Evolutionary conservation across 2,113 vertebrate species (phyloP).

Genomic region (Siphamia tubifer): DNA sequence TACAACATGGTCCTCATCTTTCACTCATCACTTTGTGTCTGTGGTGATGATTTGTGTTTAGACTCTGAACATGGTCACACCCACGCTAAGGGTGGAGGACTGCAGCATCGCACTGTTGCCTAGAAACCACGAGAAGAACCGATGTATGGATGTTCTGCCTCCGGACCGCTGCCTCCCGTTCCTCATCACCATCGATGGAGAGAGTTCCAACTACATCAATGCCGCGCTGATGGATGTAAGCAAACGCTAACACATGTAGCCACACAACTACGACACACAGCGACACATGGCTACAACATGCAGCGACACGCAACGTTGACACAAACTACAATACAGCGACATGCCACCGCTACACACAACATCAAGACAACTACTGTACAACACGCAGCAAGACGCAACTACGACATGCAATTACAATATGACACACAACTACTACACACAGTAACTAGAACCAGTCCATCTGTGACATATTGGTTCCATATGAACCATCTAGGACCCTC

Average conservation of each 20-base stretch:
- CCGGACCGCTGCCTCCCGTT: constrained; percentile 96
- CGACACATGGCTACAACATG: not conserved
- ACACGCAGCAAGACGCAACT: too few relatives aligned
- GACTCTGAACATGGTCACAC: constrained; percentile 97
- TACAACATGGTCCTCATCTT: not conserved
- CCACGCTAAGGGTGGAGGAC: constrained; percentile 92
- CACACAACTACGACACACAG: not conserved
- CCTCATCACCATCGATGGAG: constrained; percentile 96
- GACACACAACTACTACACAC: too few relatives aligned
- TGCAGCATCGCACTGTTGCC: constrained; percentile 95
- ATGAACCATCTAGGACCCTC: too few relatives aligned
- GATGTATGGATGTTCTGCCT: constrained; percentile 94
- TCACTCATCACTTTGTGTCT: too few relatives aligned
- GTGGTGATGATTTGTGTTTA: constrained; percentile 34
- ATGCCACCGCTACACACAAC: too few relatives aligned
- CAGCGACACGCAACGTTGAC: too few relatives aligned
- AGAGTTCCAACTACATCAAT: constrained; percentile 98
- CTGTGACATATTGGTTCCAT: too few relatives aligned
- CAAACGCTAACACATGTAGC: not conserved
- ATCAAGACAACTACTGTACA: too few relatives aligned
- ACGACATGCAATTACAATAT: too few relatives aligned
- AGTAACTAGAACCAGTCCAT: too few relatives aligned
- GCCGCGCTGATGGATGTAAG: constrained; percentile 97
- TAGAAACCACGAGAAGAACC: constrained; percentile 95
- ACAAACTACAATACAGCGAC: not conserved